phyloP scores from a whole-genome alignment of 2,888 invertebrate genomes.

The Nemotelus pantherinus region DNA sequence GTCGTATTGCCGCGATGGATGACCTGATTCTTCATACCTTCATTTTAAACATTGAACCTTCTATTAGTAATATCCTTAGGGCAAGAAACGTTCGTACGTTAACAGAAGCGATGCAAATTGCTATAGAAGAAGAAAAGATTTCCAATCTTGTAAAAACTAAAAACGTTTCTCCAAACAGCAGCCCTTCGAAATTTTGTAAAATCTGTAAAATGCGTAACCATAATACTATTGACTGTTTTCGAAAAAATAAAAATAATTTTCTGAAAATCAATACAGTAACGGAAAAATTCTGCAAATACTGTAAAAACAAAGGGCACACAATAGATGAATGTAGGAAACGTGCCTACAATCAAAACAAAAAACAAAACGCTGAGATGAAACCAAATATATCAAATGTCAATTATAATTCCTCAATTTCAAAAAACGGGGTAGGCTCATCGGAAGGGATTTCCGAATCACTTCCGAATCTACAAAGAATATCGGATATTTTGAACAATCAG shows the following conservation, averaged over 20 bases:
- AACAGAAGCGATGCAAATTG: slow-evolving; percentile 40
- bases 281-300: slow-evolving; percentile 15
- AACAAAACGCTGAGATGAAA: background rate
- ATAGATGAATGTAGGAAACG: slow-evolving; percentile 11
- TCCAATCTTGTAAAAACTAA: slow-evolving; percentile 25
- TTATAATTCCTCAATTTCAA: background rate
- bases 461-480: background rate
- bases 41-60: slow-evolving; percentile 33
- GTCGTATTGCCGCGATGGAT: slow-evolving; percentile 40
- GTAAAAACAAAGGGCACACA: slow-evolving; percentile 9
- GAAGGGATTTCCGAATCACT: background rate
- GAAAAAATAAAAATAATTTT: background rate
- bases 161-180: too few relatives aligned
- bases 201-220: slow-evolving; percentile 9
- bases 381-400: background rate
- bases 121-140: slow-evolving; percentile 44
- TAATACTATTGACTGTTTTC: slow-evolving; percentile 6
- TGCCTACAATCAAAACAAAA: slow-evolving; percentile 1
- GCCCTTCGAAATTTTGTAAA: background rate
- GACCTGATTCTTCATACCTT: slow-evolving; percentile 44
- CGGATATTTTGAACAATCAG: background rate
- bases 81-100: slow-evolving; percentile 39
- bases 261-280: background rate
- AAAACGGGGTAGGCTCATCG: slow-evolving; percentile 3
- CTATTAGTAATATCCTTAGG: slow-evolving; percentile 40